phyloP scores from a whole-genome alignment of 2,888 invertebrate genomes.

The Sinotaia quadrata region DNA sequence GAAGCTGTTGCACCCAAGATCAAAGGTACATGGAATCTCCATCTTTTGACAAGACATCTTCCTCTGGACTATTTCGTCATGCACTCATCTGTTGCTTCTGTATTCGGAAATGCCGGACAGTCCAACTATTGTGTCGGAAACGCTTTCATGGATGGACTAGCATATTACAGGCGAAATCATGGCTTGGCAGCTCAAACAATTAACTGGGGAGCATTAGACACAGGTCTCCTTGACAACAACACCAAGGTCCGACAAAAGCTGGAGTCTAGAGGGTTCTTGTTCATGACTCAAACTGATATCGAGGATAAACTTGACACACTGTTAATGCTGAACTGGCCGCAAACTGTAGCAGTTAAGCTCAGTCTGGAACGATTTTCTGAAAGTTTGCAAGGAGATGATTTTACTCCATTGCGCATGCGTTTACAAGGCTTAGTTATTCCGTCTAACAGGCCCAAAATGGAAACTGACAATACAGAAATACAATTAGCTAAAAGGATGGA shows the following conservation, averaged over 20 bases:
- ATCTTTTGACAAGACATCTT: constrained; percentile 41
- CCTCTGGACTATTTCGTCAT: constrained; percentile 56
- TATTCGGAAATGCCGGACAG: constrained; percentile 55
- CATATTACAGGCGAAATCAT: constrained; percentile 42
- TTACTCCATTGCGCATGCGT: neutral
- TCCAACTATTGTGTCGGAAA: constrained; percentile 57
- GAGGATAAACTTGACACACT: neutral
- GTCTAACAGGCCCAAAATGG: no score
- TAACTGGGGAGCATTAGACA: constrained; percentile 56
- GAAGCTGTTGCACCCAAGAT: constrained; percentile 50
- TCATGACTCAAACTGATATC: constrained; percentile 30
- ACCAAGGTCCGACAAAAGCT: constrained; percentile 12
- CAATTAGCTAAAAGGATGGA: no score
- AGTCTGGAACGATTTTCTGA: neutral
- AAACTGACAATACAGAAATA: no score
- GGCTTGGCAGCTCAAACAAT: constrained; percentile 50
- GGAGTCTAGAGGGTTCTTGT: constrained; percentile 29
- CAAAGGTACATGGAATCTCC: constrained; percentile 55
- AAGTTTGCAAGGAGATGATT: neutral
- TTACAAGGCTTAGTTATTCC: no score
- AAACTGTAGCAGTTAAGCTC: neutral
- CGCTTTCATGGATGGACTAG: constrained; percentile 55
- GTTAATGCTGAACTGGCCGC: neutral
- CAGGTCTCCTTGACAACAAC: constrained; percentile 43
- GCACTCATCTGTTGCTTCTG: constrained; percentile 55